Base-by-base conservation (phyloP, 2,888 invertebrate species). In the Neoascia interrupta region DNA sequence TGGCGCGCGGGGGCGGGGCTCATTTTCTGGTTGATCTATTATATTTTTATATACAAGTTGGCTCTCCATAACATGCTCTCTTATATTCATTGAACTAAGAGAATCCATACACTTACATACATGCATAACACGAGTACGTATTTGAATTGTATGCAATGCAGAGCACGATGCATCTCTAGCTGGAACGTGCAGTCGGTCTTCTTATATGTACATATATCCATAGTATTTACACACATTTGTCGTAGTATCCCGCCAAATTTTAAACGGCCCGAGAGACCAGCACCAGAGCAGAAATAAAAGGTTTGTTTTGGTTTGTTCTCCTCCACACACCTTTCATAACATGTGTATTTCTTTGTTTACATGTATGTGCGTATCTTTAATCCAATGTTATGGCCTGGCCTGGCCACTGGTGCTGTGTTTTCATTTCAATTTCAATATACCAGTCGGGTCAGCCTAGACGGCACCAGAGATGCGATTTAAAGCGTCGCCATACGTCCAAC, bases 401-500 rank as follows among this genome's bases (percentile, higher is more conserved):
- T n/a, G n/a, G n/a, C n/a, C n/a, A n/a, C n/a, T n/a, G n/a, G n/a
- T 45, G 43, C 64, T 28, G 39, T 75, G 58, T 69, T 63, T 75
- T 69, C 56, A 75, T 75, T 75, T 75, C 69, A 75, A 69, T 75
- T 75, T 75, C 73, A 79, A 73, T 73, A 72, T 58, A 73, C 58
- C 51, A 69, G 80, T 63, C 69, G 58, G 74, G 74, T 80, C 80
- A 80, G 80, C 80, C 80, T 80, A 80, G 80, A 80, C 80, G 80
- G 80, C 80, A 80, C 80, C 80, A 80, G 80, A 74, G 63, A 73
- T 80, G 74, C 73, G 74, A 80, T 80, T 80, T 74, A 74, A 80
- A 69, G 68, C 80, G 80, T 80, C 80, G 74, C 74, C 80, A 74
- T 73, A 73, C 68, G 49, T 63, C 54, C 39, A 73, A 61, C 73